phyloP scores from a whole-genome alignment of 2,888 invertebrate genomes.

The Amphipoea lucens region DNA sequence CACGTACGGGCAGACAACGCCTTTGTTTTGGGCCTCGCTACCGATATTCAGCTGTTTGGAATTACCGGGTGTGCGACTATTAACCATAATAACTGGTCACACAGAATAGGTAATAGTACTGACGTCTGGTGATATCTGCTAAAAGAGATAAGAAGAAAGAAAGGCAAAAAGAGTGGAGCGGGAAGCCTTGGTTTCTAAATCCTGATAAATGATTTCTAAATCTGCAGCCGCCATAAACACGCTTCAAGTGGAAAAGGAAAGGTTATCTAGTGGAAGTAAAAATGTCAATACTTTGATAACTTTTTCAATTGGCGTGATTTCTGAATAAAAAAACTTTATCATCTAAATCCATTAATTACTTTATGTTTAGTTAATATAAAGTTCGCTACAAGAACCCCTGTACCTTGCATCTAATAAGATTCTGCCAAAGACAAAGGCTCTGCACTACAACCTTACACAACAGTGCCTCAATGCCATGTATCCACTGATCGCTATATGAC shows the following conservation, averaged over 20 bases:
- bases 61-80: neutral
- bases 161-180: neutral
- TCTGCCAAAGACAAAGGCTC: neutral
- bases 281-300: neutral
- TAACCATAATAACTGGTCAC: neutral
- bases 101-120: neutral
- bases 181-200: neutral
- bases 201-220: neutral
- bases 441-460: neutral
- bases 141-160: neutral
- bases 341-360: neutral
- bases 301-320: neutral
- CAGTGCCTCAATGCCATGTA: neutral
- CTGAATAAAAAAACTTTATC: neutral
- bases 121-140: neutral
- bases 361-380: too few species aligned
- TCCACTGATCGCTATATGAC: slow-evolving; percentile 13
- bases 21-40: slow-evolving; percentile 28
- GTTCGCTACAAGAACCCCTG: neutral
- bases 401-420: neutral
- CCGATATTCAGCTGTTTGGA: slow-evolving; percentile 11
- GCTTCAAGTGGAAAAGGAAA: neutral
- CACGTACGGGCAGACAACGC: slow-evolving; percentile 18
- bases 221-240: neutral
- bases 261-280: neutral